These are phyloP conservation scores for Galaxea fascicularis DNA, from an alignment of 92 coral and sea anemone genomes.

Conservation along the genomic window DNA sequence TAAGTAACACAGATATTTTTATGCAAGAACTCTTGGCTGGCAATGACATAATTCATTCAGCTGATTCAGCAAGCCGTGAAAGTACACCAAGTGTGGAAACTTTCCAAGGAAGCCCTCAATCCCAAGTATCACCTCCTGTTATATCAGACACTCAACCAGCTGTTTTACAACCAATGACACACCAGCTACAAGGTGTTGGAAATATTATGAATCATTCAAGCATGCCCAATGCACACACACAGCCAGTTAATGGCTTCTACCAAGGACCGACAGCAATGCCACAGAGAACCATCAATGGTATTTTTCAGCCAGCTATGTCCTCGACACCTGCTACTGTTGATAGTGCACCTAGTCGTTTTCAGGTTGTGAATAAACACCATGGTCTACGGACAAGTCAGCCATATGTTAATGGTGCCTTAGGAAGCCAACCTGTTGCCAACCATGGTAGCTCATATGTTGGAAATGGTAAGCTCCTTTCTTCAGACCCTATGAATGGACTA, in stretches of 20 bases:
- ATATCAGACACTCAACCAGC: slow-evolving; percentile 46
- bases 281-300: slow-evolving; percentile 46
- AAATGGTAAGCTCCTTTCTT: slow-evolving; percentile 22
- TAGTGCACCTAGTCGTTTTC: slow-evolving; percentile 26
- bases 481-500: no score
- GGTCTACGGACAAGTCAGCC: slow-evolving; percentile 23
- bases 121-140: slow-evolving; percentile 42
- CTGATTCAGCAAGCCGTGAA: not conserved
- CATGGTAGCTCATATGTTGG: not conserved
- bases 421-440: slow-evolving; percentile 5
- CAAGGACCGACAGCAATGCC: slow-evolving; percentile 32
- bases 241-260: slow-evolving; percentile 8
- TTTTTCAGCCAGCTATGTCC: slow-evolving; percentile 82
- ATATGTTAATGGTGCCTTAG: slow-evolving; percentile 3
- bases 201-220: slow-evolving; percentile 27
- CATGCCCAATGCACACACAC: slow-evolving; percentile 32
- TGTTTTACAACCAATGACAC: slow-evolving; percentile 42
- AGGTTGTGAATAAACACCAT: slow-evolving; percentile 9
- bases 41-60: not conserved
- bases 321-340: slow-evolving; percentile 75
- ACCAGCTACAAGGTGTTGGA: slow-evolving; percentile 24
- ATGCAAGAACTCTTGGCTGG: slow-evolving; percentile 68
- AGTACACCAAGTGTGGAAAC: slow-evolving; percentile 36
- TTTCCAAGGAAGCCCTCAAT: slow-evolving; percentile 39
- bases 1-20: slow-evolving; percentile 75